Percentiles rank a stretch among this genome's conserved stretches.
Conservation (phyloP, 2,888 invertebrate species). For the Torymus tubicola region DNA sequence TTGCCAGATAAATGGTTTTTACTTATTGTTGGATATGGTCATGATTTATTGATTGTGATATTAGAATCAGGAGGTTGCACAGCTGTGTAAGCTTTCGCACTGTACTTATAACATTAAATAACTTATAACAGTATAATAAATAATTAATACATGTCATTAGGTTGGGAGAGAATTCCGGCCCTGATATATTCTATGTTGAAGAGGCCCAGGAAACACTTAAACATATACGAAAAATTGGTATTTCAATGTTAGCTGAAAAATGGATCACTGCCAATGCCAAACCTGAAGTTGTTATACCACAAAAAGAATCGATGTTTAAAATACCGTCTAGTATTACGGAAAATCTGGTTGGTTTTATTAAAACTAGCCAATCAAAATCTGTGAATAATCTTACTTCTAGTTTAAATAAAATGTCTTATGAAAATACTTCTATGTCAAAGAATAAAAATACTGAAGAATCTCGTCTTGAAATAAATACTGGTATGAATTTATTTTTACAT, state of each 20-base stretch:
- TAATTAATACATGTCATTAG: constrained; percentile 68
- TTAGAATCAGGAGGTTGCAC: constrained; percentile 88
- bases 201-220: constrained; percentile 92
- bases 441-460: constrained; percentile 76
- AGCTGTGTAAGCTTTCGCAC: constrained; percentile 76
- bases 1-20: constrained; percentile 85
- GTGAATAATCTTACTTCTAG: constrained; percentile 57
- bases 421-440: constrained; percentile 80
- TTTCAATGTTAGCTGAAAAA: constrained; percentile 83
- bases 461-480: constrained; percentile 47
- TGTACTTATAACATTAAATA: too few relatives aligned
- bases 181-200: constrained; percentile 91
- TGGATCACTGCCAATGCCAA: constrained; percentile 84
- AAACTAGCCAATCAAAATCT: constrained; percentile 72
- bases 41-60: constrained; percentile 83
- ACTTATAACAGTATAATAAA: too few relatives aligned
- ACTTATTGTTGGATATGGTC: constrained; percentile 84
- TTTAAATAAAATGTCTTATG: constrained; percentile 74
- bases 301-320: constrained; percentile 71
- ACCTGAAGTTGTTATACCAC: constrained; percentile 78
- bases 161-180: constrained; percentile 81
- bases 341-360: constrained; percentile 73
- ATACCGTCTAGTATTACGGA: constrained; percentile 73
- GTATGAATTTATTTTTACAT: constrained; percentile 18
- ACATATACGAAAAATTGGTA: constrained; percentile 86